Percentiles rank a stretch among this genome's conserved stretches.
Conservation (phyloP, 2,797 vertebrate species). For the Melanotaenia trifasciata region DNA sequence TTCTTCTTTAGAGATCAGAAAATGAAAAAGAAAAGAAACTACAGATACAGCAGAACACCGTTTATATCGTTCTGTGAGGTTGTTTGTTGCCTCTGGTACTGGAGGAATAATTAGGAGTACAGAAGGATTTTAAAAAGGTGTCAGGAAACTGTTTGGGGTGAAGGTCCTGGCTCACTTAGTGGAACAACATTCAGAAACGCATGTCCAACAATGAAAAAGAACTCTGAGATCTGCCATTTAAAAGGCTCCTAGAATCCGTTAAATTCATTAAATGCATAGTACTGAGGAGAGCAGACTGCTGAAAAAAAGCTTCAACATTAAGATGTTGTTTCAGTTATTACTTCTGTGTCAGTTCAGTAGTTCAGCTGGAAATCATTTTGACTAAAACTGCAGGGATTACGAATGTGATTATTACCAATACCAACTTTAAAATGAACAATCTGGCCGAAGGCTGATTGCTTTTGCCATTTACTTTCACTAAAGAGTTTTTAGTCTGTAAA, state of each 20-base stretch:
- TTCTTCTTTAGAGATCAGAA: neutral
- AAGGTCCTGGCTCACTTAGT: neutral
- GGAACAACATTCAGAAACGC: neutral
- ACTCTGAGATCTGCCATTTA: neutral
- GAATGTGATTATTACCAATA: neutral
- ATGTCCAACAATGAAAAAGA: neutral
- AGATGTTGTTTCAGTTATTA: neutral
- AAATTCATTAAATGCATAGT: neutral
- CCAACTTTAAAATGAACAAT: neutral
- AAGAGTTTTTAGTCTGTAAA: no score
- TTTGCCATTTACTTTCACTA: neutral
- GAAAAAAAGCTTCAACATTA: neutral
- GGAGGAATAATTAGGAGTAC: neutral
- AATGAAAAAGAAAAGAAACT: neutral
- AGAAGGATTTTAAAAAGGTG: neutral
- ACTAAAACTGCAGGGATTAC: neutral
- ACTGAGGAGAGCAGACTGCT: neutral
- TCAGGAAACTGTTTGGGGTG: neutral
- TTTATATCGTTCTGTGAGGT: neutral
- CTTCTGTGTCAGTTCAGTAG: neutral
- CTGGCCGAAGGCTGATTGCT: neutral
- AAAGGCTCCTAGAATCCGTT: neutral
- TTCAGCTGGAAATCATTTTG: neutral
- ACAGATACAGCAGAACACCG: neutral
- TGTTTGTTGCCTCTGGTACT: neutral